Base-by-base conservation (phyloP, 2,888 invertebrate genomes). In the Muschampia plurimacula region DNA sequence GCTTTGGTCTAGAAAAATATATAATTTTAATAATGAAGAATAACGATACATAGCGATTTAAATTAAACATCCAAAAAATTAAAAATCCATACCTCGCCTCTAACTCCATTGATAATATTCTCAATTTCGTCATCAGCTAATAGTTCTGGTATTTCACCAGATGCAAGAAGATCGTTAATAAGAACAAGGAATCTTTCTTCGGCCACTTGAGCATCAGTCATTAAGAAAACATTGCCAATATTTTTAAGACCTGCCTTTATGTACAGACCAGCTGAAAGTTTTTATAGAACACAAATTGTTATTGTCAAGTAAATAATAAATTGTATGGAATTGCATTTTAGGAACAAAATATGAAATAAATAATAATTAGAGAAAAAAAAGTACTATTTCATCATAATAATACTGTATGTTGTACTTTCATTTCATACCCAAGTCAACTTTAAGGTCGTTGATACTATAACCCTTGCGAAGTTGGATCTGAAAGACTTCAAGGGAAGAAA, bases 151-250 rank as follows among this genome's bases (percentile, higher is more conserved):
- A 99, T 98, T 91, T 99, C 98, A 3, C 99, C 99, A 0, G 98
- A 98, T 0, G 99, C 98, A 69, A 99, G 93, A 91, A 99, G 95
- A 86, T 99, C 99, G 85, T 99, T 99, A 69, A 99, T 97, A 13
- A 98, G 95, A 4, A 99, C 99, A 46, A 99, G 93, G 89, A 98
- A 99, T 66, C 96, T 95, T 87, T 99, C 99, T 60, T 98, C 97
- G 0, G 98, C 97, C 0, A 99, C 96, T 89, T 99, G 99, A 0
- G 98, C 97, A 87, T 99, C 99, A 0, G 98, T 98, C 97, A 99
- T 98, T 28, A 99, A 88, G 88, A 98, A 99, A 74, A 98, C 96
- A 62, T 96, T 97, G 15, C 97, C 97, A 5, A 98, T 96, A 81
- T 96, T 97, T 88, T 98, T 99, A 57, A 98, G 86, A 0, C 98